Evolutionary conservation across 2,888 invertebrate species (phyloP), one percentile per base, ranked within the genome.

Genomic region (Gortyna flavago): DNA sequence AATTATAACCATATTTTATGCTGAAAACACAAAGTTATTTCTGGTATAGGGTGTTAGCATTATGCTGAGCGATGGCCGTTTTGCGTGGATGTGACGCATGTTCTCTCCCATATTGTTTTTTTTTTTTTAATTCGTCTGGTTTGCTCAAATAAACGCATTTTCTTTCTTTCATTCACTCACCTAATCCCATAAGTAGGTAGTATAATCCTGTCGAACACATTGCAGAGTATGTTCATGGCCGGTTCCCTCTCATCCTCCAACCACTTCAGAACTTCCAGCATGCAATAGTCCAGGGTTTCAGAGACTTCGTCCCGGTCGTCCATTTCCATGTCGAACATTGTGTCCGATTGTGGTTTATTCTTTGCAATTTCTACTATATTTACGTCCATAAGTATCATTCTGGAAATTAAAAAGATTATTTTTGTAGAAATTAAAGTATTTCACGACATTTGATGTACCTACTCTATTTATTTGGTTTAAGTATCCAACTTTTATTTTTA

Each of bases 141-240:
- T n/a, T n/a, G n/a, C n/a, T n/a, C n/a, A n/a, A n/a, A n/a, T n/a
- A n/a, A n/a, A n/a, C n/a, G n/a, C n/a, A n/a, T n/a, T n/a, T n/a
- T n/a, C n/a, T n/a, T n/a, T n/a, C n/a, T n/a, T n/a, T n/a, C n/a
- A n/a, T n/a, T n/a, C 13, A 59, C 89, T 89, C 82, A 97, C 97
- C 94, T 94, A 59, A 98, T 98, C 48, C 98, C 98, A 93, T 99
- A 98, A 1, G 99, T 99, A 1, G 98, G 98, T 79, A 99, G 94
- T 85, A 99, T 97, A 59, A 98, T 96, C 89, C 97, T 97, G 89
- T 99, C 98, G 93, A 99, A 99, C 5, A 98, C 97, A 81, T 95
- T 95, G 80, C 98, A 95, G 72, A 97, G 89, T 21, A 97, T 94
- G 91, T 97, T 97, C 18, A 98, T 95, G 65, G 96, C 97, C 0